These are phyloP conservation scores for Papilio protenor DNA, from an alignment of 2,888 invertebrate species.

Conservation along the genomic window DNA sequence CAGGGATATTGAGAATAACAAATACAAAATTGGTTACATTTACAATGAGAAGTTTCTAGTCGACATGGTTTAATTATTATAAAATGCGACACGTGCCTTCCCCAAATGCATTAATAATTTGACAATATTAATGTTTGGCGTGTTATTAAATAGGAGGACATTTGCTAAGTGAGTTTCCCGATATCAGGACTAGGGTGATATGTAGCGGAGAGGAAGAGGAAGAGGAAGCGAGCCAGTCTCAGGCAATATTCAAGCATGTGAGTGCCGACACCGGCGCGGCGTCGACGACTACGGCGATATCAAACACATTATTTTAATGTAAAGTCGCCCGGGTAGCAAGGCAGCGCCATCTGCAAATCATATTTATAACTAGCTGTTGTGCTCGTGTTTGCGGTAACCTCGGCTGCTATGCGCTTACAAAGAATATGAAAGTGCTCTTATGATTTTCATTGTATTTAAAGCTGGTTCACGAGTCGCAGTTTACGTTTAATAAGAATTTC, in stretches of 20 bases:
- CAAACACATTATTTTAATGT: slow-evolving; percentile 14
- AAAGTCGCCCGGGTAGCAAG: background rate
- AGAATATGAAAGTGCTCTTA: slow-evolving; percentile 6
- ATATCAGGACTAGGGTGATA: background rate
- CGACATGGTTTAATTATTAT: background rate
- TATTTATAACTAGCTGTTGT: background rate
- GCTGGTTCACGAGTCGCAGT: background rate
- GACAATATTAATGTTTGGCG: background rate
- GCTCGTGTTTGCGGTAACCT: background rate
- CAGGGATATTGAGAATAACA: background rate
- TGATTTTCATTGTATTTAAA: background rate
- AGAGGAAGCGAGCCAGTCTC: background rate
- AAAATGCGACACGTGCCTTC: background rate
- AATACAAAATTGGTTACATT: background rate
- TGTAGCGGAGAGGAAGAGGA: background rate
- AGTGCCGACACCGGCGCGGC: background rate
- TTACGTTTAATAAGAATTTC: background rate
- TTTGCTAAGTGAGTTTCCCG: background rate
- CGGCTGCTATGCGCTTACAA: background rate
- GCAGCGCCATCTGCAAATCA: slow-evolving; percentile 21
- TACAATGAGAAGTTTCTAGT: background rate
- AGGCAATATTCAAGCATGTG: background rate
- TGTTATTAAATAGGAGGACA: background rate
- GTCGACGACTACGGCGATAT: background rate
- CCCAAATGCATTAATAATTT: no score